Conservation (phyloP, 2,113 vertebrate species). For the Phalacrocorax brasilianus region DNA sequence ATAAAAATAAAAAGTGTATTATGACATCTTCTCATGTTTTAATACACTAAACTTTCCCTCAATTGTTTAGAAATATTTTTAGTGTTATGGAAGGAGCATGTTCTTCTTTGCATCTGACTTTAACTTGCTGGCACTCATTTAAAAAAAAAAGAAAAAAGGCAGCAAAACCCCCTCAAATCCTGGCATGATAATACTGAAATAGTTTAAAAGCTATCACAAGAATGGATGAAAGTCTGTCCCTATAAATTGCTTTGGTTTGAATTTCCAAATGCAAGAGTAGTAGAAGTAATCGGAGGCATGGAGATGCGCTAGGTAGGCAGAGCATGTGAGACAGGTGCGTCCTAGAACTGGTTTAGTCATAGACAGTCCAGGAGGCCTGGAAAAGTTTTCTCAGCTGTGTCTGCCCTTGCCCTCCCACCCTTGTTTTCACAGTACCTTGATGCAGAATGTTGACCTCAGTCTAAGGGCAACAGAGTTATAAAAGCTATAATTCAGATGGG, state of each 20-base stretch:
- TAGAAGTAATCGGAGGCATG: accelerated
- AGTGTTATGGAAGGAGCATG: background rate
- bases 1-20: background rate
- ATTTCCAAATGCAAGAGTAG: too few relatives aligned
- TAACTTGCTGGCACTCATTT: background rate
- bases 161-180: background rate
- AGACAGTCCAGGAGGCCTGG: background rate
- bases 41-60: background rate
- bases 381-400: background rate
- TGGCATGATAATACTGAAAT: background rate
- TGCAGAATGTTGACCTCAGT: background rate
- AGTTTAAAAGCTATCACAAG: background rate
- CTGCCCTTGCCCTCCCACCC: background rate
- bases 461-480: background rate
- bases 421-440: background rate
- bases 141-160: background rate
- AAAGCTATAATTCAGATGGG: background rate
- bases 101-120: background rate
- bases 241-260: background rate
- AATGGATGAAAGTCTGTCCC: background rate
- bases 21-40: background rate
- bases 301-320: accelerated
- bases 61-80: background rate
- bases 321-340: accelerated
- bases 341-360: background rate